A percentile compares a stretch with the other conserved stretches of the same genome.
Evolutionary conservation across 2,797 vertebrate genomes (phyloP).

Genomic region (Amblyopsis hoosieri): DNA sequence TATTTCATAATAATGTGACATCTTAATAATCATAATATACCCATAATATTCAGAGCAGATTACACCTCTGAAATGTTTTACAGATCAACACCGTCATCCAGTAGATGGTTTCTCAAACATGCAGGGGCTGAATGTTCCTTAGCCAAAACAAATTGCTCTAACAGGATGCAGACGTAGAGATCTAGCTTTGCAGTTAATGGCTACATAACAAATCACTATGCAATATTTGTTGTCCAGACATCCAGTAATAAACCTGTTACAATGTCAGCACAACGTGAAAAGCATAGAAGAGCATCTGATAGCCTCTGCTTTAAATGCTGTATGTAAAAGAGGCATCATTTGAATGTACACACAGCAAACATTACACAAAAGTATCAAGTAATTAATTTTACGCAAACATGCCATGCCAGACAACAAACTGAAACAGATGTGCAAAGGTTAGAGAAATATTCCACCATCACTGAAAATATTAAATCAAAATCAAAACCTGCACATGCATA

Average conservation of each 20-base stretch:
- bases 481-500: constrained; percentile 43
- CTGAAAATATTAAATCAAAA: constrained; percentile 37
- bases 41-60: too few relatives aligned
- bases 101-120: too few relatives aligned
- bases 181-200: constrained; percentile 3
- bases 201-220: constrained; percentile 12
- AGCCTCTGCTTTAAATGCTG: background rate
- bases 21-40: too few relatives aligned
- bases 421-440: constrained; percentile 6
- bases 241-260: background rate
- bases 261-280: background rate
- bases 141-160: too few relatives aligned
- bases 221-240: background rate
- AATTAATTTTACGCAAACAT: background rate
- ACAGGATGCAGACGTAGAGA: background rate
- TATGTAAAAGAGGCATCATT: background rate
- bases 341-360: background rate
- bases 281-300: background rate
- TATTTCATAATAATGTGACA: too few relatives aligned
- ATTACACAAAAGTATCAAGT: constrained; percentile 6
- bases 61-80: too few relatives aligned
- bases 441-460: constrained; percentile 28
- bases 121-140: too few relatives aligned
- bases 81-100: too few relatives aligned
- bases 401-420: constrained; percentile 13